Conservation (phyloP, 2,888 invertebrate genomes). For the Rosalia funebris region DNA sequence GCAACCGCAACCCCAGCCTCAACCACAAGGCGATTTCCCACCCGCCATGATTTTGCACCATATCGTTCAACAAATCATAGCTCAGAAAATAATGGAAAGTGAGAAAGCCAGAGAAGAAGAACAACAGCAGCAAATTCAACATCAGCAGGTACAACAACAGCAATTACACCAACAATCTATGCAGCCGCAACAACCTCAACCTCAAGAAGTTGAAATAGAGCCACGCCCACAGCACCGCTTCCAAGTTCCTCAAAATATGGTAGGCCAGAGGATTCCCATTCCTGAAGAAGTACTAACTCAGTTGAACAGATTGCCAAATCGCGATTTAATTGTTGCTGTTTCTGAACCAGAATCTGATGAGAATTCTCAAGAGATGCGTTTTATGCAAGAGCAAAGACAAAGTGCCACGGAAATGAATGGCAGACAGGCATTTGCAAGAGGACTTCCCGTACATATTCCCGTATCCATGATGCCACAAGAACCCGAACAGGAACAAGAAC, state of each 20-base stretch:
- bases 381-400: constrained; percentile 59
- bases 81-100: constrained; percentile 60
- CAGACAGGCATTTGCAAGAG: constrained; percentile 60
- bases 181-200: constrained; percentile 5
- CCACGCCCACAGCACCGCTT: constrained; percentile 33
- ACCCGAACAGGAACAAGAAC: constrained; percentile 62
- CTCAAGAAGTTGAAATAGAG: constrained; percentile 38
- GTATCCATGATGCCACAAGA: constrained; percentile 61
- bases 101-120: constrained; percentile 56
- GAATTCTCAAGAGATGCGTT: constrained; percentile 47
- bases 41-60: constrained; percentile 64
- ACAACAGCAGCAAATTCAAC: constrained; percentile 53
- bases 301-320: constrained; percentile 60
- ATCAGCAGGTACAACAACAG: constrained; percentile 41
- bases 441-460: constrained; percentile 61
- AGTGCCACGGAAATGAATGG: constrained; percentile 60
- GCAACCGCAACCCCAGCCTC: constrained; percentile 48
- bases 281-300: constrained; percentile 63
- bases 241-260: constrained; percentile 24
- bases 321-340: constrained; percentile 61
- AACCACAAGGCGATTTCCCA: constrained; percentile 50
- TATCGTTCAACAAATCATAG: constrained; percentile 63
- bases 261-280: constrained; percentile 62
- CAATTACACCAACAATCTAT: constrained; percentile 24
- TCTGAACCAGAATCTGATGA: constrained; percentile 50